These are phyloP conservation scores for Phyto melanocephala DNA, from an alignment of 2,888 invertebrate genomes.

Conservation along the genomic window DNA sequence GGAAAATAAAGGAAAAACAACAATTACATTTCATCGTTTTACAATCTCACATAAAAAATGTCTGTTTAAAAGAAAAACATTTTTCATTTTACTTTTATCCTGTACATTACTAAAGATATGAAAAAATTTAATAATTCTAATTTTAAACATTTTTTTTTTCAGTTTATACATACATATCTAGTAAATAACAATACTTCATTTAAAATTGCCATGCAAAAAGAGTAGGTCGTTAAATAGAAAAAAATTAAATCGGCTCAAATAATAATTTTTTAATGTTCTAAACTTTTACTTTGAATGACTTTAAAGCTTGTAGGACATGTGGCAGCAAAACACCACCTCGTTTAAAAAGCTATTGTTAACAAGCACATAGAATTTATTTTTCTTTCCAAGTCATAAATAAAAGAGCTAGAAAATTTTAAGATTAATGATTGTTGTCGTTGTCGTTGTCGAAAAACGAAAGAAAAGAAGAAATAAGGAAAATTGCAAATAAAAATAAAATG, in stretches of 20 bases:
- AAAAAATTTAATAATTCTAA: constrained; percentile 62
- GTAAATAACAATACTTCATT: constrained; percentile 49
- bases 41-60: constrained; percentile 58
- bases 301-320: constrained; percentile 25
- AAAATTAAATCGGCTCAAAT: constrained; percentile 32
- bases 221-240: constrained; percentile 1
- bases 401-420: constrained; percentile 46
- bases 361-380: background rate
- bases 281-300: constrained; percentile 50
- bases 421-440: constrained; percentile 55
- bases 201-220: constrained; percentile 36
- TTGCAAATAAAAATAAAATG: constrained; percentile 52
- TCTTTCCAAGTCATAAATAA: constrained; percentile 43
- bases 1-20: constrained; percentile 47
- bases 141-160: constrained; percentile 59
- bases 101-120: constrained; percentile 44
- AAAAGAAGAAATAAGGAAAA: constrained; percentile 41
- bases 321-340: constrained; percentile 38
- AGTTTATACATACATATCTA: constrained; percentile 25
- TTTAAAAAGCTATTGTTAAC: constrained; percentile 24
- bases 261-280: constrained; percentile 62
- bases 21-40: constrained; percentile 44
- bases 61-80: constrained; percentile 45
- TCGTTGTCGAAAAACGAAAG: background rate
- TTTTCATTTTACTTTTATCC: constrained; percentile 36